Evolutionary conservation across 1,140 invertebrate genomes (phyloP), one percentile per base, ranked within the genome.

Genomic region (Nebria ingens): DNA sequence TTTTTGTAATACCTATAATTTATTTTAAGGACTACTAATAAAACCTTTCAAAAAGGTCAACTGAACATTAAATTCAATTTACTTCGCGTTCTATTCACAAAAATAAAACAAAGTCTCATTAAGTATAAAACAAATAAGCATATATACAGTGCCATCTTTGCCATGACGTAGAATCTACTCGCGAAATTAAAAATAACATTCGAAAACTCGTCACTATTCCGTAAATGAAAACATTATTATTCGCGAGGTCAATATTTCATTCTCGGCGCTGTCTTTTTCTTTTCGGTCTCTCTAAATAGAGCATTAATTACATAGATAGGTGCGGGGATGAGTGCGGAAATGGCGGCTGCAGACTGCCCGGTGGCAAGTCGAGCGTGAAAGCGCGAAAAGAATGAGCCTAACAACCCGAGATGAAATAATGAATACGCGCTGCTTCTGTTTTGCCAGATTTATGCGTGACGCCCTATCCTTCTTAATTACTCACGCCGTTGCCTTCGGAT

Each of bases 351-450:
- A 34, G 6, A 9, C 25, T n/a, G 25, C 6, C 25, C 25, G 25
- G 25, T 45, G 40, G 40, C 15, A 11, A 17, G 9, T 45, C 40
- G 17, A 17, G 40, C 40, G 17, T 45, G 15, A 45, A 45, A 45
- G 40, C 40, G 40, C 9, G 40, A 45, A 45, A 45, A 45, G 40
- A 45, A 45, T 45, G 40, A 45, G 40, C 40, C 40, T 45, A 45
- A 45, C 40, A 45, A 45, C 40, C 40, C 40, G 40, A 45, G 40
- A 45, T 45, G 40, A 45, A 45, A 45, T 45, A 45, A 45, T 45
- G 40, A 45, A 45, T 45, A 17, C 40, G 40, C 40, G n/a, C n/a
- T 17, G 3, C 6, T 45, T 45, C 40, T 45, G 6, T 11, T 11
- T 6, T 17, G n/a, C 3, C 9, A 45, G 40, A 45, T 45, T 45